Conservation (phyloP, 1,140 invertebrate species). For the Drosophila tani region DNA sequence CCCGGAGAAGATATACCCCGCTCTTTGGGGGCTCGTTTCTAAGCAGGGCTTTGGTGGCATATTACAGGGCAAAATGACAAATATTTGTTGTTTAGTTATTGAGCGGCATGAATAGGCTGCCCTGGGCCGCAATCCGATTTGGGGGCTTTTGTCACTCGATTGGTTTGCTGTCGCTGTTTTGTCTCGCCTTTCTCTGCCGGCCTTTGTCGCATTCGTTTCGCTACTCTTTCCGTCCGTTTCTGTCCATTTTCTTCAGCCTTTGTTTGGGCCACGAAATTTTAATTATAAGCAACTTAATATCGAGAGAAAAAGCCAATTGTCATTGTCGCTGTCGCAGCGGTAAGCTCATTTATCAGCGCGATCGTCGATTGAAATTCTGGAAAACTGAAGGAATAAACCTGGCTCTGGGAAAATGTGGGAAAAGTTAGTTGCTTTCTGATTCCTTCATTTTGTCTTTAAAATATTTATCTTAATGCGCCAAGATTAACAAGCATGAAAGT, state of each 20-base stretch:
- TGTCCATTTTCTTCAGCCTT: slow-evolving; percentile 46
- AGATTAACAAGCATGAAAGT: background rate
- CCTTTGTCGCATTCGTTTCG: slow-evolving; percentile 75
- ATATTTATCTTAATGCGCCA: background rate
- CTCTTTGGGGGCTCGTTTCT: slow-evolving; percentile 43
- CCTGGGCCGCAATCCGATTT: slow-evolving; percentile 77
- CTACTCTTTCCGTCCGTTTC: slow-evolving; percentile 76
- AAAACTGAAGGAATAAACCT: background rate
- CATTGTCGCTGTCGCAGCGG: slow-evolving; percentile 59
- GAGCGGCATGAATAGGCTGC: slow-evolving; percentile 70
- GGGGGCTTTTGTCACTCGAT: slow-evolving; percentile 78
- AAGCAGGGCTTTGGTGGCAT: slow-evolving; percentile 49
- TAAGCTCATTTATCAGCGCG: slow-evolving; percentile 71
- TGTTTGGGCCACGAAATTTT: slow-evolving; percentile 72
- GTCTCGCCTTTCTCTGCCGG: slow-evolving; percentile 73
- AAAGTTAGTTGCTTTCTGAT: background rate
- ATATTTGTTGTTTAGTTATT: slow-evolving; percentile 80
- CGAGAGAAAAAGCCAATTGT: slow-evolving; percentile 74
- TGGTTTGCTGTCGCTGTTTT: slow-evolving; percentile 64
- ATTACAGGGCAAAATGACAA: slow-evolving; percentile 75
- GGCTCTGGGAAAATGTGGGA: slow-evolving; percentile 33
- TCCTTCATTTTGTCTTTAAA: background rate
- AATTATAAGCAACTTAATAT: slow-evolving; percentile 80
- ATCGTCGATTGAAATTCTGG: background rate
- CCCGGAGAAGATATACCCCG: background rate